Percentiles rank a stretch among this genome's conserved stretches.
Evolutionary conservation across 2,888 invertebrate species (phyloP).

Genomic region (Apamea crenata): DNA sequence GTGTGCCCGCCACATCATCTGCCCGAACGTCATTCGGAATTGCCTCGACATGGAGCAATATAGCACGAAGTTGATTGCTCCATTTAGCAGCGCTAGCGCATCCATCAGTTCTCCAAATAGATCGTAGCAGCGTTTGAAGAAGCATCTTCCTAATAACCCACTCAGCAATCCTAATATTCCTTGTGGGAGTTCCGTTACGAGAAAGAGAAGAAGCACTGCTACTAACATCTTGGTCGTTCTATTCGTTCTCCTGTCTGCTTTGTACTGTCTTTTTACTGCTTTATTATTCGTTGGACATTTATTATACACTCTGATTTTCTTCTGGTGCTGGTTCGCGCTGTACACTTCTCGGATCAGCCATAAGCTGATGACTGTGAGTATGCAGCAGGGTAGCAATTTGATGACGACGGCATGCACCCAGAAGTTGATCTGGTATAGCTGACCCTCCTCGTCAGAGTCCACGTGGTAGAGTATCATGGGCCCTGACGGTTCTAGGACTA

Average conservation of each 20-base stretch:
- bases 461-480: slow-evolving; percentile 87
- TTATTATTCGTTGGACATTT: slow-evolving; percentile 84
- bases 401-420: slow-evolving; percentile 95
- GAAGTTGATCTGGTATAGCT: slow-evolving; percentile 93
- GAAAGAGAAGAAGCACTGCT: slow-evolving; percentile 95
- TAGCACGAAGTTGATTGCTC: slow-evolving; percentile 97
- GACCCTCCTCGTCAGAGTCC: slow-evolving; percentile 90
- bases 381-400: slow-evolving; percentile 94
- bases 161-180: slow-evolving; percentile 90
- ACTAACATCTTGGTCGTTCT: slow-evolving; percentile 97
- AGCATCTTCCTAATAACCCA: slow-evolving; percentile 90
- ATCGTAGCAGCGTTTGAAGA: slow-evolving; percentile 95
- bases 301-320: slow-evolving; percentile 89
- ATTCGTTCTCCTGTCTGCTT: slow-evolving; percentile 90
- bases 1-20: slow-evolving; percentile 87
- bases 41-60: slow-evolving; percentile 98
- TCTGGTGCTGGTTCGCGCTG: slow-evolving; percentile 92
- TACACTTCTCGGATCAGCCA: slow-evolving; percentile 94
- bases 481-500: slow-evolving; percentile 87
- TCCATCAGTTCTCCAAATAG: slow-evolving; percentile 97
- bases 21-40: slow-evolving; percentile 92
- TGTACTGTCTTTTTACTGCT: slow-evolving; percentile 82
- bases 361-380: slow-evolving; percentile 93
- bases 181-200: slow-evolving; percentile 97
- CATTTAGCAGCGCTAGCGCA: slow-evolving; percentile 96